Conservation (phyloP, 2,888 invertebrate genomes). For the Drosophila fulvimacula region DNA sequence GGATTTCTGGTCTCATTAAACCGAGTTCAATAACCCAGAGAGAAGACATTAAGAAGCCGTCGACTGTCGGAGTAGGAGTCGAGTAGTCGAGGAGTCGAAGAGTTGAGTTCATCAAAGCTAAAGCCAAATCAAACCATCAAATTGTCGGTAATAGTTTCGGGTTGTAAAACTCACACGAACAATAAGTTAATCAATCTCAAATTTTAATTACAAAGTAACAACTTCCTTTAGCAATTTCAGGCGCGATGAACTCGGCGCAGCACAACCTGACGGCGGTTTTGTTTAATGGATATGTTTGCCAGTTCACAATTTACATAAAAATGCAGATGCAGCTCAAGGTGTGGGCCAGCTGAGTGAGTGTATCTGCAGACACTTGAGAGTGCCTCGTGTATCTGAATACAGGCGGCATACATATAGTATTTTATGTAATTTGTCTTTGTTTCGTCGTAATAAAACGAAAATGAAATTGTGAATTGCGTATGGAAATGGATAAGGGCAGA, state of each 20-base stretch:
- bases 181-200: slow-evolving; percentile 81
- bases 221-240: slow-evolving; percentile 80
- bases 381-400: slow-evolving; percentile 2
- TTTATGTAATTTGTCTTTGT: slow-evolving; percentile 82
- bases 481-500: slow-evolving; percentile 22
- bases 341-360: slow-evolving; percentile 59
- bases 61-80: neutral
- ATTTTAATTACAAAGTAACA: slow-evolving; percentile 81
- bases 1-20: slow-evolving; percentile 49
- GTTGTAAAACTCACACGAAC: slow-evolving; percentile 82
- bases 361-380: slow-evolving; percentile 41
- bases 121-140: slow-evolving; percentile 77
- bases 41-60: slow-evolving; percentile 47
- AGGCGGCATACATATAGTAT: slow-evolving; percentile 56
- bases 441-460: slow-evolving; percentile 80
- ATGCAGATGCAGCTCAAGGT: slow-evolving; percentile 70
- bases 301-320: slow-evolving; percentile 75
- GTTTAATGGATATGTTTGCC: slow-evolving; percentile 64
- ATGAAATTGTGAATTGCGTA: slow-evolving; percentile 78
- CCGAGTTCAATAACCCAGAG: slow-evolving; percentile 64
- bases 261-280: slow-evolving; percentile 26
- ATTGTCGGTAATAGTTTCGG: slow-evolving; percentile 77
- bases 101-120: neutral
- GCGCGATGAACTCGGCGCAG: slow-evolving; percentile 72
- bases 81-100: too few relatives aligned